A percentile compares a stretch with the other conserved stretches of the same genome.
Evolutionary conservation across 2,888 invertebrate genomes (phyloP).

Genomic region (Nomada goodeniana): DNA sequence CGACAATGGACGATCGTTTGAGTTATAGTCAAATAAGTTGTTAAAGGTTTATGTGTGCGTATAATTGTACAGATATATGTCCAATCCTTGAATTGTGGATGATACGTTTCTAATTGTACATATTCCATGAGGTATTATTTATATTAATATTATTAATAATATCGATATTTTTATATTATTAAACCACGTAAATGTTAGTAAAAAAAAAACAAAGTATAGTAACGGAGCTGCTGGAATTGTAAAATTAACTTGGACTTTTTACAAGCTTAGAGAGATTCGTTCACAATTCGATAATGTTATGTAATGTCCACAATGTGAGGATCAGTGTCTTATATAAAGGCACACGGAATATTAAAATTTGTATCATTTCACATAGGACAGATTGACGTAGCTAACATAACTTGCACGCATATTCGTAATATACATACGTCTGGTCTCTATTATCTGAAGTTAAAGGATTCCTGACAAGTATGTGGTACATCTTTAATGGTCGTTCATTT

Average conservation of each 20-base stretch:
- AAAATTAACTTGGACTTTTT: slow-evolving; percentile 33
- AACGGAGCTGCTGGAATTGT: slow-evolving; percentile 34
- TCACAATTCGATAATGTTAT: slow-evolving; percentile 2
- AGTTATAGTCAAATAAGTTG: slow-evolving; percentile 4
- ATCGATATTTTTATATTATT: slow-evolving; percentile 47
- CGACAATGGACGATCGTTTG: slow-evolving; percentile 15
- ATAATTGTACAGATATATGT: slow-evolving; percentile 14
- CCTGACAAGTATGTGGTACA: slow-evolving; percentile 43
- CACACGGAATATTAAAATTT: slow-evolving; percentile 17
- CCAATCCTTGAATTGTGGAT: slow-evolving; percentile 38
- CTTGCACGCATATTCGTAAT: slow-evolving; percentile 69
- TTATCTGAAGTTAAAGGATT: slow-evolving; percentile 42
- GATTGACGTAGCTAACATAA: slow-evolving; percentile 77
- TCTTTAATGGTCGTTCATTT: slow-evolving; percentile 50
- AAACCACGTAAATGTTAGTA: slow-evolving; percentile 5
- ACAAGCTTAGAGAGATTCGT: slow-evolving; percentile 12
- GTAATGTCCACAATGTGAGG: slow-evolving; percentile 30
- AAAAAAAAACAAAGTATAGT: neutral
- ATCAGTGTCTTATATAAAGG: slow-evolving; percentile 13
- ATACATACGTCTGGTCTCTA: slow-evolving; percentile 44
- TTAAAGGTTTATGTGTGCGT: slow-evolving; percentile 24
- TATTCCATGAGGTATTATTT: slow-evolving; percentile 26
- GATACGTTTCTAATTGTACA: slow-evolving; percentile 33
- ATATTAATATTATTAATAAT: slow-evolving; percentile 33
- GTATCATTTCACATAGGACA: slow-evolving; percentile 57